phyloP scores from a whole-genome alignment of 2,113 vertebrate genomes.

The Hemiscyllium ocellatum region DNA sequence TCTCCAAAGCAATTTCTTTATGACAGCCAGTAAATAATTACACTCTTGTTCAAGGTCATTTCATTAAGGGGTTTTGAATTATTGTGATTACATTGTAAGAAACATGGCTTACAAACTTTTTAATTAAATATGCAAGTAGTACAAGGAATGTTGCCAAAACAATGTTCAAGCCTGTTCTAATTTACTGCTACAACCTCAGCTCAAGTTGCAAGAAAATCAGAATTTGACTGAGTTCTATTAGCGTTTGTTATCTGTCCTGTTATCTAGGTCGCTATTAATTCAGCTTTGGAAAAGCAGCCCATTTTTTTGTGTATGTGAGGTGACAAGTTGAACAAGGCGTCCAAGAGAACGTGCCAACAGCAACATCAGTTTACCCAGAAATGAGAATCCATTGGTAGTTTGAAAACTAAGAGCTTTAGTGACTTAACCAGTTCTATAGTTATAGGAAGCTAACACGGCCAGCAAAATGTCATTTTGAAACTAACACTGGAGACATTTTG shows the following conservation, averaged over 20 bases:
- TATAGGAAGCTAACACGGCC: too few relatives aligned
- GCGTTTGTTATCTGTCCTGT: background rate
- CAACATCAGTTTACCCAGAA: background rate
- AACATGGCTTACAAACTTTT: background rate
- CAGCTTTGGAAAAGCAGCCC: background rate
- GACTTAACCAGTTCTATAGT: too few relatives aligned
- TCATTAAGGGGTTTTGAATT: conserved; percentile 14
- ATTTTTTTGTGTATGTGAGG: background rate
- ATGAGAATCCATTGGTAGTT: background rate
- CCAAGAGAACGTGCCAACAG: background rate
- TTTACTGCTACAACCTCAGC: background rate
- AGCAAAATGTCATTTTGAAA: too few relatives aligned
- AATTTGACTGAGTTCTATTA: background rate
- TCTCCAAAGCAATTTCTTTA: background rate
- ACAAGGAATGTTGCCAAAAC: conserved; percentile 1
- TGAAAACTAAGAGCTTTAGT: too few relatives aligned
- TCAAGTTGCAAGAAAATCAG: background rate
- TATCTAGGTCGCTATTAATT: too few relatives aligned
- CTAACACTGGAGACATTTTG: too few relatives aligned
- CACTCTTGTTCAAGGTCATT: background rate
- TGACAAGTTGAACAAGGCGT: background rate
- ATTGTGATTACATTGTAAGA: background rate
- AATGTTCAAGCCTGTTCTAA: background rate
- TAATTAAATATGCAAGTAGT: conserved; percentile 9
- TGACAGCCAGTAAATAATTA: background rate